phyloP scores from a whole-genome alignment of 2,888 invertebrate genomes.

The Celastrina argiolus region DNA sequence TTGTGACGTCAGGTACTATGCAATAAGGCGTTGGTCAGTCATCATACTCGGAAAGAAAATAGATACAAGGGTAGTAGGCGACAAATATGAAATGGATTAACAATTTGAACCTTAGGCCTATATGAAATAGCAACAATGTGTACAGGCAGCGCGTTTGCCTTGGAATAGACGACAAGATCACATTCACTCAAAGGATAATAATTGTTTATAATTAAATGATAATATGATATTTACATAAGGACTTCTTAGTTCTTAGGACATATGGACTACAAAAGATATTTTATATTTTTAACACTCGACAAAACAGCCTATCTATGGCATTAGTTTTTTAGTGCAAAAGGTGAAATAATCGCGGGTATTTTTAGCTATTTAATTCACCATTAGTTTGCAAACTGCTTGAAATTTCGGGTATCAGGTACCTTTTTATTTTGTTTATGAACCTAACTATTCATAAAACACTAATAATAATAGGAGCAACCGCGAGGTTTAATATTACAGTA shows the following conservation, averaged over 20 bases:
- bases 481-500: too few relatives aligned
- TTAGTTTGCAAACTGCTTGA: too few relatives aligned
- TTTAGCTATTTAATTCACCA: too few relatives aligned
- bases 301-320: too few relatives aligned
- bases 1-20: conserved; percentile 42
- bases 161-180: conserved; percentile 63
- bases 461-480: too few relatives aligned
- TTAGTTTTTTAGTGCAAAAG: too few relatives aligned
- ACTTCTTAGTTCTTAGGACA: neutral
- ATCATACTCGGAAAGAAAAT: conserved; percentile 38
- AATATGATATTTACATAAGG: neutral
- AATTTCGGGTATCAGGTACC: too few relatives aligned
- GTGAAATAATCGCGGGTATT: too few relatives aligned
- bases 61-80: conserved; percentile 34
- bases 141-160: conserved; percentile 49
- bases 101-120: conserved; percentile 38
- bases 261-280: neutral
- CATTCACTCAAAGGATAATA: conserved; percentile 43
- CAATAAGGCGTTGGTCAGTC: conserved; percentile 37
- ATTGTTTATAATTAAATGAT: conserved; percentile 7
- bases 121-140: conserved; percentile 48
- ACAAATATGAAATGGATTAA: conserved; percentile 29
- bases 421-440: too few relatives aligned
- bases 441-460: too few relatives aligned
- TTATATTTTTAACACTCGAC: neutral